These are phyloP conservation scores for Turritopsis rubra DNA, from an alignment of 30 jellyfish, hydroid and myxozoan species.

Conservation along the genomic window DNA sequence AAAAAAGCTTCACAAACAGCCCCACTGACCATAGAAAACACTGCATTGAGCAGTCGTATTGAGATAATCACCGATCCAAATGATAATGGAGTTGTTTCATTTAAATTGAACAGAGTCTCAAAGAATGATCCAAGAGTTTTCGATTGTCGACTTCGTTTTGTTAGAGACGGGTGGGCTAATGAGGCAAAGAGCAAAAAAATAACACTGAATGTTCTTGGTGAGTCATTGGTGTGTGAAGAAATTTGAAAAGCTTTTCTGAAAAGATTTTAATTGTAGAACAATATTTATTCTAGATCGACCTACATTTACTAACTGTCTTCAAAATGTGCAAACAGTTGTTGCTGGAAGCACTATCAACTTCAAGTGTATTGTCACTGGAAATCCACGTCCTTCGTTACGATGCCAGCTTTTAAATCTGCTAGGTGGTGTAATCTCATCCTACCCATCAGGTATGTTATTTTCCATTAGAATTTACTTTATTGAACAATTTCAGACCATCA, in stretches of 20 bases:
- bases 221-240: not conserved
- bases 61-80: not conserved
- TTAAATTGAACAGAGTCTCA: conserved; percentile 1
- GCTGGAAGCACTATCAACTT: not conserved
- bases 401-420: not conserved
- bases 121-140: not conserved
- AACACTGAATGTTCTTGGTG: not conserved
- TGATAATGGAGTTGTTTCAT: not conserved
- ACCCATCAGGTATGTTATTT: not conserved
- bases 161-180: too few relatives aligned
- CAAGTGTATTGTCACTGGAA: conserved; percentile 14
- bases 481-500: too few relatives aligned
- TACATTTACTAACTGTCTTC: conserved; percentile 11
- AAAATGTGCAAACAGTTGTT: not conserved
- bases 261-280: not conserved
- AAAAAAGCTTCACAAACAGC: too few relatives aligned
- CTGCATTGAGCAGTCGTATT: not conserved
- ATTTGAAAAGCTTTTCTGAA: not conserved
- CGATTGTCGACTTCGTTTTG: not conserved
- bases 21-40: not conserved
- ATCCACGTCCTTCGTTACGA: conserved; percentile 18
- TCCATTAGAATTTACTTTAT: too few relatives aligned
- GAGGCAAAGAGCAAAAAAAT: not conserved
- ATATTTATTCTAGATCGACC: conserved; percentile 23
- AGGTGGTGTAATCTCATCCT: not conserved